Evolutionary conservation across 2,113 vertebrate species (phyloP), one percentile per base, ranked within the genome.

Genomic region (Myotis brandtii): DNA sequence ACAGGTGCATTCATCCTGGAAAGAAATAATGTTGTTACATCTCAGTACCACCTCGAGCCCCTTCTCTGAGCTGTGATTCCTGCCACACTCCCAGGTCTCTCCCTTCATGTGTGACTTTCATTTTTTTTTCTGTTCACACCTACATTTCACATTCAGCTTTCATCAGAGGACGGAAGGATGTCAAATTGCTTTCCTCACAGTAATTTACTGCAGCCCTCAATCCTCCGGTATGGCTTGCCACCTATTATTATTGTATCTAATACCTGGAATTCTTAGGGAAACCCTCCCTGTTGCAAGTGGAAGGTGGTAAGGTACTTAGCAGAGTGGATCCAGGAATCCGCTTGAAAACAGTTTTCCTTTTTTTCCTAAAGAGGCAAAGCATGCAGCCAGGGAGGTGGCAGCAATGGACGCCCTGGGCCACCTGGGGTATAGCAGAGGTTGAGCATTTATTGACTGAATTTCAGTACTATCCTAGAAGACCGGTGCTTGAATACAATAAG

Each of bases 171-270:
- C 79, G 75, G 93, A 97, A 97, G 80, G 86, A 96, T 97, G 86
- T 96, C 97, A 97, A 97, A 97, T 97, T 97, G 96, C 97, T 97
- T 97, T 85, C 91, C 95, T 96, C 93, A 96, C 95, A 95, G 93
- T 97, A 96, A 98, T 97, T 97, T 96, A 87, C 93, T 70, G 67
- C 46, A 70, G 67, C 17, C 70, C 82, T 96, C 89, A 90, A 86
- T 95, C 72, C 70, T 90, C 52, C 9, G 6, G 76, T 67, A 72
- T 56, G 48, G 34, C 62, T 80, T 92, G 89, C 81, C 94, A 87
- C 84, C 91, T 95, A 88, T 96, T 92, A 94, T 96, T 97, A 97
- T 82, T 96, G 75, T 92, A 94, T 95, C 79, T 94, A 92, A 95
- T 75, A 50, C n/a, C 76, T 79, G 52, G 62, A 69, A 87, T 87